Evolutionary conservation across 2,113 vertebrate genomes (phyloP), one percentile per base, ranked within the genome.

Genomic region (Dipodomys merriami): DNA sequence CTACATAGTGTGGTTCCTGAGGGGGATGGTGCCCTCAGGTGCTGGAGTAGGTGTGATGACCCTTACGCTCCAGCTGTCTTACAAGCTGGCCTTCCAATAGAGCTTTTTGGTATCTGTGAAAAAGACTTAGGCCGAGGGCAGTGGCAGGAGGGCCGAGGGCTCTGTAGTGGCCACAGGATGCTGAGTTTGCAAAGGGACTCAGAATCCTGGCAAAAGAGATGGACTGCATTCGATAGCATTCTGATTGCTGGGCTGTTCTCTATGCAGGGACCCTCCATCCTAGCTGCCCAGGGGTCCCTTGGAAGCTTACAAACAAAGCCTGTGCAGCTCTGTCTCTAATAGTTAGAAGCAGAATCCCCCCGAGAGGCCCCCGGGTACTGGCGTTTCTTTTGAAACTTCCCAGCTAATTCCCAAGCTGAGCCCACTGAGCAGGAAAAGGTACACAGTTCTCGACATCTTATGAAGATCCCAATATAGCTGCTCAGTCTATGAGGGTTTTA

Each of bases 371-470:
- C 1, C 0, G 15, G 64, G 80, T 9, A 57, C 39, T 0, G 0
- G 1, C 27, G 27, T 57, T 81, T 77, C 13, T 46, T 91, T 86
- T 3, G 65, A 86, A 93, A 57, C 53, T 90, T 76, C 44, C 35
- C n/a, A 71, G 57, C 30, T 53, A 44, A 60, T 94, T 94, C 25
- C 86, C 65, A 73, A 7, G 18, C 62, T 65, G 68, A 89, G 44
- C 27, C 39, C 69, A 71, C 79, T 80, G 88, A 62, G 30, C 80
- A 88, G 77, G 53, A 74, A 95, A 95, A 74, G 44, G 35, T 44
- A 46, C 6, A 2, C 69, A 27, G 35, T 73, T 83, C 88, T 49
- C 83, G 49, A 94, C 39, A 80, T 35, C 23, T 12, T 79, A 23
- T 64, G 25, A 68, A 72, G 44, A 69, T 60, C 35, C 53, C 68